Conservation (phyloP, 2,797 vertebrate species). For the Hoplostethus mediterraneus region DNA sequence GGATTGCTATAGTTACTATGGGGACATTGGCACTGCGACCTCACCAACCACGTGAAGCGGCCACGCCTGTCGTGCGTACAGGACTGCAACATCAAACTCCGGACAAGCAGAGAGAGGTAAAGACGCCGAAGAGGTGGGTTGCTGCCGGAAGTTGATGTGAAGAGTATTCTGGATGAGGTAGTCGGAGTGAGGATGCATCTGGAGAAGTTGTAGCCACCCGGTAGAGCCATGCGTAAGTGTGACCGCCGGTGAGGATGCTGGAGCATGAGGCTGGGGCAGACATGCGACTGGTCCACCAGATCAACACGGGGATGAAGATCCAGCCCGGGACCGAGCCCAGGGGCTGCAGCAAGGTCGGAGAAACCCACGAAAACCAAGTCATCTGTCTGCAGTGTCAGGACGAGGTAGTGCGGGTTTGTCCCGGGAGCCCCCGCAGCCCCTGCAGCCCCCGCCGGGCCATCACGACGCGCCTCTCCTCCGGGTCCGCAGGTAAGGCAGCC, state of each 20-base stretch:
- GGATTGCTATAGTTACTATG: too few relatives aligned
- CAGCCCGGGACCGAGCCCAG: slow-evolving; percentile 71
- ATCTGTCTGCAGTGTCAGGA: slow-evolving; percentile 74
- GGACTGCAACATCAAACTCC: slow-evolving; percentile 33
- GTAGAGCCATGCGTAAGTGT: slow-evolving; percentile 56
- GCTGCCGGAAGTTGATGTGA: background rate
- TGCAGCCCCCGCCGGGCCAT: slow-evolving; percentile 56
- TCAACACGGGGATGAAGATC: slow-evolving; percentile 73
- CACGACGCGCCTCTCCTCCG: slow-evolving; percentile 73
- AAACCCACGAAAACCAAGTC: slow-evolving; percentile 61
- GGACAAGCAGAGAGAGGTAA: background rate
- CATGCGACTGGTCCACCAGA: slow-evolving; percentile 67
- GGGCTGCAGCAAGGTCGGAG: slow-evolving; percentile 71
- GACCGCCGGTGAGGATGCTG: slow-evolving; percentile 57
- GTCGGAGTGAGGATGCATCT: slow-evolving; percentile 42
- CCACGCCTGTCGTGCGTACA: slow-evolving; percentile 64
- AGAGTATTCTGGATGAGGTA: background rate
- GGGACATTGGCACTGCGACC: slow-evolving; percentile 19
- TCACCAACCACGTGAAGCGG: slow-evolving; percentile 48
- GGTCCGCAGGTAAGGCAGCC: slow-evolving; percentile 68
- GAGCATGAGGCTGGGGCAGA: slow-evolving; percentile 68
- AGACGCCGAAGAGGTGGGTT: background rate
- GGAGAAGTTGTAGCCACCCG: slow-evolving; percentile 17
- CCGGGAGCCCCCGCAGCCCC: slow-evolving; percentile 68
- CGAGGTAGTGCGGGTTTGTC: slow-evolving; percentile 69